Conservation (phyloP, 2,797 vertebrate species). For the Leptatherina wallacei region DNA sequence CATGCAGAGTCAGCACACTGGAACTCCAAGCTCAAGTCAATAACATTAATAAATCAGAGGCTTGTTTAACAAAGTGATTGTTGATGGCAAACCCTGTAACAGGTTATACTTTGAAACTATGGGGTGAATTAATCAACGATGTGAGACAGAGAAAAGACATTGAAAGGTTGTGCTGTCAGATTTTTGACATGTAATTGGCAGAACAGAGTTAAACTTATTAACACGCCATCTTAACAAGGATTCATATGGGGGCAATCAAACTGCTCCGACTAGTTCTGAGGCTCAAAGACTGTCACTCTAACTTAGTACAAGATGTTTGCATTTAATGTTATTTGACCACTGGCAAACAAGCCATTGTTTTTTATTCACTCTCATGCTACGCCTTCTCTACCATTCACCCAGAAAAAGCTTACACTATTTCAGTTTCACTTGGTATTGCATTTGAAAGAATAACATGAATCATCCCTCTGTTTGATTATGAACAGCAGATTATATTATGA, state of each 20-base stretch:
- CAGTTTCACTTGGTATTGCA: neutral
- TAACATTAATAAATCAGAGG: neutral
- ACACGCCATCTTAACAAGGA: constrained; percentile 50
- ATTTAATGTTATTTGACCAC: constrained; percentile 27
- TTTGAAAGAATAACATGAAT: neutral
- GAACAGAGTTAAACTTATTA: constrained; percentile 69
- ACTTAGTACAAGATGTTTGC: constrained; percentile 21
- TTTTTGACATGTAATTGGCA: constrained; percentile 69
- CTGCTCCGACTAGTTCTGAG: constrained; percentile 69
- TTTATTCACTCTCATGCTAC: constrained; percentile 12
- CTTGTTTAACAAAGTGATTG: neutral
- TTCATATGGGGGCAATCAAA: constrained; percentile 43
- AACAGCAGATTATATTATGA: constrained; percentile 29
- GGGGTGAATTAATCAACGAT: constrained; percentile 75
- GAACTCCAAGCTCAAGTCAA: constrained; percentile 25
- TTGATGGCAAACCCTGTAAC: constrained; percentile 29
- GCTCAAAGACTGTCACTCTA: constrained; percentile 30
- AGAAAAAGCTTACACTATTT: constrained; percentile 3
- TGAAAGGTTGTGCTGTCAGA: constrained; percentile 57
- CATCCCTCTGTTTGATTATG: no score
- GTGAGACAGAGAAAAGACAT: constrained; percentile 55
- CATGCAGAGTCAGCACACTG: constrained; percentile 12
- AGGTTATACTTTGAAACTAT: constrained; percentile 28
- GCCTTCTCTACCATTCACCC: neutral
- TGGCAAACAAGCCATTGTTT: constrained; percentile 6